A percentile compares a stretch with the other conserved stretches of the same genome.
phyloP scores from a whole-genome alignment of 2,888 invertebrate genomes.

The Aricia artaxerxes region DNA sequence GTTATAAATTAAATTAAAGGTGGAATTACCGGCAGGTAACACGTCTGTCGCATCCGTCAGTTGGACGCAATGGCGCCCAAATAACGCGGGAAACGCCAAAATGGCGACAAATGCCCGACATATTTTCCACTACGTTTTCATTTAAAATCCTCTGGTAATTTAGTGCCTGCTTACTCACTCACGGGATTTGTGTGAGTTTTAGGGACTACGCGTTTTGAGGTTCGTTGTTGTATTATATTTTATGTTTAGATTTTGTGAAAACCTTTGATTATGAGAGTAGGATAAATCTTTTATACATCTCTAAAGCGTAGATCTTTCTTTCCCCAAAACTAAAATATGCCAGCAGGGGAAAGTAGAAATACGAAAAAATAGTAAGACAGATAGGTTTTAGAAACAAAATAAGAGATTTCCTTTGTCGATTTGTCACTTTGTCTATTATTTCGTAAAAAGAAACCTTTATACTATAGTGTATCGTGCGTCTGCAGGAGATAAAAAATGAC shows the following conservation, averaged over 20 bases:
- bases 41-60: conserved; percentile 53
- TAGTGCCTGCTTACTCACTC: conserved; percentile 5
- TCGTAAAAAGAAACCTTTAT: no score
- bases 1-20: neutral
- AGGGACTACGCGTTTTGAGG: neutral
- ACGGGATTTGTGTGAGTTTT: neutral
- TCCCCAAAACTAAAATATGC: no score
- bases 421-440: no score
- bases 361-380: no score
- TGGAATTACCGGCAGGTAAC: conserved; percentile 40
- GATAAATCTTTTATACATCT: no score
- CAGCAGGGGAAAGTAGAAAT: no score
- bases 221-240: neutral
- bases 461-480: no score
- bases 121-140: conserved; percentile 62
- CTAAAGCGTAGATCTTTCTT: no score
- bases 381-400: no score
- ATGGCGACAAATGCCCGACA: conserved; percentile 55
- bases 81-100: conserved; percentile 60
- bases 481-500: no score
- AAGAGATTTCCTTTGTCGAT: no score
- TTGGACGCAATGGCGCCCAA: conserved; percentile 52
- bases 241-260: neutral
- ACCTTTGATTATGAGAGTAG: neutral
- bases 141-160: conserved; percentile 48